These are phyloP conservation scores for Rhorus exstirpatorius DNA, from an alignment of 2,888 invertebrate genomes.

Conservation along the genomic window DNA sequence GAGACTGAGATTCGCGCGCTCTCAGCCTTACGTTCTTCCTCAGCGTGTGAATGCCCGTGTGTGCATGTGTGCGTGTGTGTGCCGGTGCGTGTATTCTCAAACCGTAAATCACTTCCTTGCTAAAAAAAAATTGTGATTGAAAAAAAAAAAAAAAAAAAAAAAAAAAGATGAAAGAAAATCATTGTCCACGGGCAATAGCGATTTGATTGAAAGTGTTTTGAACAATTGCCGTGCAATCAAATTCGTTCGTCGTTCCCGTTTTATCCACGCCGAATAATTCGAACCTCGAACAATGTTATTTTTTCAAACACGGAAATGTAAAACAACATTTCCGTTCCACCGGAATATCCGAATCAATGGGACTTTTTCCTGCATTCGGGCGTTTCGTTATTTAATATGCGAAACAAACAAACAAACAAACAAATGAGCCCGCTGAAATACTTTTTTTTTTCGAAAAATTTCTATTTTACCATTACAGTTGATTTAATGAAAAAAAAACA, in stretches of 20 bases:
- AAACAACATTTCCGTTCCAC: not conserved
- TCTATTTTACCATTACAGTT: not conserved
- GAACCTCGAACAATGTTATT: constrained; percentile 8
- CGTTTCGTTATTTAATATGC: too few species aligned
- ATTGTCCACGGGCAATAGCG: constrained; percentile 9
- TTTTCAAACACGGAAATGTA: constrained; percentile 4
- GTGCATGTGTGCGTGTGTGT: constrained; percentile 8
- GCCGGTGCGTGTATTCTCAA: constrained; percentile 23
- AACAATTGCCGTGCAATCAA: constrained; percentile 7
- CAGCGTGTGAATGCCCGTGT: constrained; percentile 45
- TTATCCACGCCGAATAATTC: not conserved
- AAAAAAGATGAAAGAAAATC: constrained; percentile 19
- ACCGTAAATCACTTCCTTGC: constrained; percentile 57
- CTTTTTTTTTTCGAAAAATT: too few species aligned
- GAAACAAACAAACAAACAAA: too few species aligned
- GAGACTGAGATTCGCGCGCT: constrained; percentile 68
- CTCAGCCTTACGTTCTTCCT: constrained; percentile 68
- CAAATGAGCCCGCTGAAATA: too few species aligned
- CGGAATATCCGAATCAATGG: too few species aligned
- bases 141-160: constrained; percentile 43
- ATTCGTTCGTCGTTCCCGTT: constrained; percentile 12
- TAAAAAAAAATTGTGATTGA: too few species aligned
- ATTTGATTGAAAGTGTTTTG: not conserved
- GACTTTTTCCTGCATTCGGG: not conserved
- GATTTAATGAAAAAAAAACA: not conserved